phyloP scores from a whole-genome alignment of 2,797 vertebrate species.

The Anomalospiza imberbis region DNA sequence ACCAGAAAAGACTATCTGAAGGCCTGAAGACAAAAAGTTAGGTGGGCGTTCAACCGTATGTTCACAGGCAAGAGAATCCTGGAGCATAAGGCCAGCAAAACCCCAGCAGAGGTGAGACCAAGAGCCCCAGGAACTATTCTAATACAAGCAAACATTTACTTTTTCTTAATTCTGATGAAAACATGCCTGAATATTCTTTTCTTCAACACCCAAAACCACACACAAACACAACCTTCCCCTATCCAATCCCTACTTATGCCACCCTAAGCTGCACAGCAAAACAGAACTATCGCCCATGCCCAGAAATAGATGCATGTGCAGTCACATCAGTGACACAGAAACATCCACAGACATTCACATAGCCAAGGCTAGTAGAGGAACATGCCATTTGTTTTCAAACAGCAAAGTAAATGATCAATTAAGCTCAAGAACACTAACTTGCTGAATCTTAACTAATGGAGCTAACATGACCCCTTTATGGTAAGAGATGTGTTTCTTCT shows the following conservation, averaged over 20 bases:
- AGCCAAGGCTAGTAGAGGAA: background rate
- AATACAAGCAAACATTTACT: background rate
- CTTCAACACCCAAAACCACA: background rate
- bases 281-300: background rate
- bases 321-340: background rate
- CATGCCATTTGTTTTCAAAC: background rate
- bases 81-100: background rate
- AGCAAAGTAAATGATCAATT: background rate
- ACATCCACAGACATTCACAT: rapidly evolving
- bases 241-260: background rate
- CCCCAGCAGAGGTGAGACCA: background rate
- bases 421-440: background rate
- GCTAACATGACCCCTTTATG: rapidly evolving
- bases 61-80: background rate
- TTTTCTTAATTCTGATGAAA: background rate
- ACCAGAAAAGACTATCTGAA: background rate
- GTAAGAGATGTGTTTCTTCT: background rate
- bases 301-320: background rate
- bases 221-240: background rate
- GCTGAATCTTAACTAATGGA: background rate
- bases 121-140: background rate
- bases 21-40: background rate
- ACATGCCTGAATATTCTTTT: background rate
- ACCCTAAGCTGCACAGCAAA: background rate
- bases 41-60: background rate